phyloP scores from a whole-genome alignment of 2,888 invertebrate genomes.

The Nomada fabriciana region DNA sequence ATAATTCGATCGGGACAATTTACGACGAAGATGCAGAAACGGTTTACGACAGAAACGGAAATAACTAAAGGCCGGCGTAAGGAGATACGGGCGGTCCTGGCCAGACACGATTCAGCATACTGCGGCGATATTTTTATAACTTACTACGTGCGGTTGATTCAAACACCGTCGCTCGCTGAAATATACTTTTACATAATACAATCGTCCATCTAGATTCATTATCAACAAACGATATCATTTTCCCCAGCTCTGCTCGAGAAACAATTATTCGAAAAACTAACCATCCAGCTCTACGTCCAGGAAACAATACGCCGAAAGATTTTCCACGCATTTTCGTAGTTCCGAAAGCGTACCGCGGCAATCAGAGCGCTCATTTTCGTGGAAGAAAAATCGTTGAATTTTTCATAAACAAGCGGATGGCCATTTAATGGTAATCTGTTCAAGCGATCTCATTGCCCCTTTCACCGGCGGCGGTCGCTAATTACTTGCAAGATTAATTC shows the following conservation, averaged over 20 bases:
- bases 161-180: too few species aligned
- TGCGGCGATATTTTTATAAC: too few species aligned
- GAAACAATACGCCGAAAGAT: not conserved
- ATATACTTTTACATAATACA: too few species aligned
- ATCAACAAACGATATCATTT: not conserved
- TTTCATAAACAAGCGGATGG: constrained; percentile 42
- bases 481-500: constrained; percentile 55
- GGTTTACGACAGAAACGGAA: too few species aligned
- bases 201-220: not conserved
- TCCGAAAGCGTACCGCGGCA: not conserved
- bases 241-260: not conserved
- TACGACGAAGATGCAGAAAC: too few species aligned
- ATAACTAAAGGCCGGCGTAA: too few species aligned
- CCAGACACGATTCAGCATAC: too few species aligned
- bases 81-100: too few species aligned
- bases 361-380: constrained; percentile 21
- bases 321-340: too few species aligned
- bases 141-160: too few species aligned
- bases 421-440: constrained; percentile 46
- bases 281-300: not conserved
- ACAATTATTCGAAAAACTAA: not conserved
- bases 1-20: too few species aligned
- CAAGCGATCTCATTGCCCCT: constrained; percentile 13
- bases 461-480: constrained; percentile 33
- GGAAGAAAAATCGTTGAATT: constrained; percentile 6